Base-by-base conservation (phyloP, 2,797 vertebrate species). In the Gadopsis marmoratus region DNA sequence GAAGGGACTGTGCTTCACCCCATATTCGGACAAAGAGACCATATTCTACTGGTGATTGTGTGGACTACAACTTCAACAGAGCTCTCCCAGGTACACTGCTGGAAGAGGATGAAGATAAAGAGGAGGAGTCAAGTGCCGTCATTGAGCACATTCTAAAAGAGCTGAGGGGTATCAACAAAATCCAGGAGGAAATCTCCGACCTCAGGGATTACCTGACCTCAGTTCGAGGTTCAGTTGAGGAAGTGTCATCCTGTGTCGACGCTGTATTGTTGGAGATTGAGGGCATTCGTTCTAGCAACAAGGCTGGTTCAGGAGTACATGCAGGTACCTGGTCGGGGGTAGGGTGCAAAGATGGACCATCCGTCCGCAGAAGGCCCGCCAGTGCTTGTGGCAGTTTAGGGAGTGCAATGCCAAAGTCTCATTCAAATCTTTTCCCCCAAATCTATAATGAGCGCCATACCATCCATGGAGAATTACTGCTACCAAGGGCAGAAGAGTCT, bases 151-250 rank as follows among this genome's bases (percentile, higher is more conserved):
- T 96, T 81, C 84, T 96, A 0, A 96, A 96, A 85, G 96, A 96
- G 80, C 78, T 96, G 51, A 89, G 90, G 50, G 96, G 96, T 16
- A 96, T 96, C 74, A 96, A 96, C 78, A 96, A 95, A 87, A 96
- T 96, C 82, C 96, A 96, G 85, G 95, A 95, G 72, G 96, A 96
- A 89, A 95, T 96, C 73, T 96, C 95, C 2, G 95, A 96, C 88
- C 91, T 96, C 76, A 91, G 95, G 75, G 91, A 94, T 78, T 96
- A 96, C 69, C 83, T 96, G 74, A 92, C 94, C 5, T 96, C 95
- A 51, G 96, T 96, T 26, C 88, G 93, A 47, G 96, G 96, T 6
- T 96, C 96, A 35, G 96, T 96, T 41, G 96, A 96, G 74, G 95
- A 96, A 83, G 95, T 96, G 4, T 96, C 96, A 29, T 95, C 95